Evolutionary conservation across 1,140 invertebrate genomes (phyloP), one percentile per base, ranked within the genome.

Genomic region (Vollenhovia emeryi): DNA sequence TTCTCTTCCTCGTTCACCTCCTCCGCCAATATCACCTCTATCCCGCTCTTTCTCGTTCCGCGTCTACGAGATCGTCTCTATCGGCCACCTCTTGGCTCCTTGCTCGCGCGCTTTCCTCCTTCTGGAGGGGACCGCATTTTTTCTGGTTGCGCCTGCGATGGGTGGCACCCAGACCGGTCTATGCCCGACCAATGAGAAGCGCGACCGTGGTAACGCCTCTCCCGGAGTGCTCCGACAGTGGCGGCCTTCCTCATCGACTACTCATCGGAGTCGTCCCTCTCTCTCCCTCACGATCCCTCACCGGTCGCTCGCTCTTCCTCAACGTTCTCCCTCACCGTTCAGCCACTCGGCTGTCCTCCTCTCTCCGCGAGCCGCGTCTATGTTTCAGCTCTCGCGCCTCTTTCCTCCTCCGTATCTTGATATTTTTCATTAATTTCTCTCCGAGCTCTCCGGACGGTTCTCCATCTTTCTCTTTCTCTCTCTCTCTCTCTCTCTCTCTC

Each of bases 141-240:
- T 92, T 87, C 68, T 60, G 79, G 62, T 84, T 90, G 93, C 92
- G 92, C 92, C 92, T 93, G 92, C 92, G 93, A 91, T 94, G 93
- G 93, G 93, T 91, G 93, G 90, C 86, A 85, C 92, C 91, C 85
- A 78, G 87, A 84, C 91, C 76, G 84, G 85, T 90, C 88, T 85
- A 71, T 82, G 79, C 69, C 60, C 90, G 89, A 86, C 93, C 93
- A 94, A 94, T 94, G 88, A 85, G 87, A 88, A 66, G 76, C 84
- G 60, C 73, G 91, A 82, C 85, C 69, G 84, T 86, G 91, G 92
- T 92, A 92, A 90, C 91, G 91, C 87, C 87, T 89, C 89, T 90
- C 50, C 36, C 66, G 13, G 91, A 93, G 91, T 89, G 80, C 80
- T 86, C 87, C 85, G 91, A 91, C 87, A 89, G 88, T 78, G 85